Evolutionary conservation across 2,888 invertebrate genomes (phyloP), one percentile per base, ranked within the genome.

Genomic region (Cabera pusaria): DNA sequence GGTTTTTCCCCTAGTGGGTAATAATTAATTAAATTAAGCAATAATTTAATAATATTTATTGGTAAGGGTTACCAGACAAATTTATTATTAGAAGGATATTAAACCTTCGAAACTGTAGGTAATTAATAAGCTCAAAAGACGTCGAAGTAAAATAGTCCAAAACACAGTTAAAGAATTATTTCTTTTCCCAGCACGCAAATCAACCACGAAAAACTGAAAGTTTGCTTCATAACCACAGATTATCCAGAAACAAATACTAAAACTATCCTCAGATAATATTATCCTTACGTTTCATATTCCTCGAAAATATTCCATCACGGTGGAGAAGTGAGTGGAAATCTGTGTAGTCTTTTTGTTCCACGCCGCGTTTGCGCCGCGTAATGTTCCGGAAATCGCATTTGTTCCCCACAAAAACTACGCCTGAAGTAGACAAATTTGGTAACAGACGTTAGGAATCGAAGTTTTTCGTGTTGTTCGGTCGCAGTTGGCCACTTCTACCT

Each of bases 331-430:
- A 66, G 66, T 64, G 60, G 54, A 60, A 63, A 68, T 61, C 58
- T 56, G 54, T 68, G 66, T 68, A 49, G 49, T 56, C 46, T 64
- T 66, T 68, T 68, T 67, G 62, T n/a, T n/a, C n/a, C n/a, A n/a
- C 50, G 14, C 21, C 8, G 5, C 18, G 44, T 57, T 57, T 48
- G 8, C 51, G 51, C 43, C 51, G 56, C 50, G 56, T 64, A 61
- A 64, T 66, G 62, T 62, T 40, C 44, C 59, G 59, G 59, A 64
- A 66, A 64, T 64, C 58, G 52, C 55, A 62, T 62, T 63, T 41
- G 37, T 43, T 49, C 48, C 32, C 46, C 37, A 49, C 49, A 62
- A 62, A 65, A 67, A 67, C 59, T 52, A 46, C 40, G 39, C 27
- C 46, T 44, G 44, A 51, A 53, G 43, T 40, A 54, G 49, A 55